Evolutionary conservation across 2,888 invertebrate genomes (phyloP).

Genomic region (Zygaena filipendulae): DNA sequence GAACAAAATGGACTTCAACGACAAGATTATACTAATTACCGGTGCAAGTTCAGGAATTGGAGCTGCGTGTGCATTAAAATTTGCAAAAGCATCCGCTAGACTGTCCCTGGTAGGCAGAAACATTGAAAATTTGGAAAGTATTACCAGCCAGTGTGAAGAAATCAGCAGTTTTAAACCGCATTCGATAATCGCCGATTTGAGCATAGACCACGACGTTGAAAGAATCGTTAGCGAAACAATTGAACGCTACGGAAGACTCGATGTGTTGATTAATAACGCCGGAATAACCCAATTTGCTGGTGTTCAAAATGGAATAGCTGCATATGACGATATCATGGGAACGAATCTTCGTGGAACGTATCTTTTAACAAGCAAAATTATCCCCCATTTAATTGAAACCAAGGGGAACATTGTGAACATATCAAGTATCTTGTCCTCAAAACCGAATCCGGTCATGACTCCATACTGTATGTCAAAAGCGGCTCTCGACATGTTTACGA

Average conservation of each 20-base stretch:
- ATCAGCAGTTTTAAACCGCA: slow-evolving; percentile 30
- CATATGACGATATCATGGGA: slow-evolving; percentile 34
- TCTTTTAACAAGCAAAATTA: slow-evolving; percentile 29
- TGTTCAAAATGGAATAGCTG: slow-evolving; percentile 24
- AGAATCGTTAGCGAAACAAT: slow-evolving; percentile 34
- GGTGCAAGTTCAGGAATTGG: slow-evolving; percentile 54
- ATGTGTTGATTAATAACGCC: slow-evolving; percentile 45
- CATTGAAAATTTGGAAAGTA: slow-evolving; percentile 29
- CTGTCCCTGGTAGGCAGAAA: slow-evolving; percentile 40
- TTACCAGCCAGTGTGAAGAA: slow-evolving; percentile 32
- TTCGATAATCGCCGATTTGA: slow-evolving; percentile 37
- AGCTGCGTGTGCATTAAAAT: slow-evolving; percentile 35
- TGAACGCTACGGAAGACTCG: slow-evolving; percentile 29
- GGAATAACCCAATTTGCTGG: slow-evolving; percentile 29
- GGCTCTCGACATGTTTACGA: slow-evolving; percentile 44
- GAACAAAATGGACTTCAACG: slow-evolving; percentile 38
- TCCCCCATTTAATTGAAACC: slow-evolving; percentile 31
- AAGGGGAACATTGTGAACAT: slow-evolving; percentile 45
- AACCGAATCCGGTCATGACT: slow-evolving; percentile 29
- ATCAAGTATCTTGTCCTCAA: slow-evolving; percentile 36
- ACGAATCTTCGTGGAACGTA: slow-evolving; percentile 44
- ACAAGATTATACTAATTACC: slow-evolving; percentile 47
- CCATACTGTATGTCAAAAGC: slow-evolving; percentile 51
- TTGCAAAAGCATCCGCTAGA: slow-evolving; percentile 35
- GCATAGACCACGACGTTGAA: slow-evolving; percentile 29